phyloP scores from a whole-genome alignment of 2,113 vertebrate genomes.

The Amazona guildingii region DNA sequence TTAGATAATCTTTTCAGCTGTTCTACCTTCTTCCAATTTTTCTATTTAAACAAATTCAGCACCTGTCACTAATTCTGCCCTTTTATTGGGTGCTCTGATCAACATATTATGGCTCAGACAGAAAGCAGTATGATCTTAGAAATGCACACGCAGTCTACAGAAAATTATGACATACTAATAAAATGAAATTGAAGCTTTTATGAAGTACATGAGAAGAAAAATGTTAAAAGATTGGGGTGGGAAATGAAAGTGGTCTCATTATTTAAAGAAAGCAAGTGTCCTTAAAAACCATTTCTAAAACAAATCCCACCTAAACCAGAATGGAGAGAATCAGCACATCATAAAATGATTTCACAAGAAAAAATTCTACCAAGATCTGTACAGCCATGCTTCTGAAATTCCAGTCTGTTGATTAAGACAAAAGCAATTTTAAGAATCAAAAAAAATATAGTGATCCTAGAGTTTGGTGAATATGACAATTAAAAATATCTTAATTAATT shows the following conservation, averaged over 20 bases:
- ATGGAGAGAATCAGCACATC: neutral
- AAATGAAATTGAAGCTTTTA: neutral
- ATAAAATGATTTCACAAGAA: neutral
- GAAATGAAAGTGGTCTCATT: neutral
- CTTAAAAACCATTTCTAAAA: neutral
- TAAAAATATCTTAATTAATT: conserved; percentile 36
- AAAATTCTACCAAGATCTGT: neutral
- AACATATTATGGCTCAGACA: neutral
- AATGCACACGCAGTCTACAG: neutral
- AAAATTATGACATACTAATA: neutral
- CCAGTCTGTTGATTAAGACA: conserved; percentile 5
- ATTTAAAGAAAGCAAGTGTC: neutral
- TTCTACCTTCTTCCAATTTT: neutral
- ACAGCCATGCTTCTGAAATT: neutral
- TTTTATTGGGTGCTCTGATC: neutral
- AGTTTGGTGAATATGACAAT: neutral
- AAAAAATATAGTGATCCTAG: neutral
- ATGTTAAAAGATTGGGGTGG: accelerated
- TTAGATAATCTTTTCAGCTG: neutral
- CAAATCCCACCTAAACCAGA: neutral
- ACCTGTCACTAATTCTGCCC: neutral
- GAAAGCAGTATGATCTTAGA: neutral
- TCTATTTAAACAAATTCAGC: neutral
- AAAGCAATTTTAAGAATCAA: conserved; percentile 38
- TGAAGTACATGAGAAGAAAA: neutral